Base-by-base conservation (phyloP, 2,113 vertebrate genomes). In the Microtus oregoni region DNA sequence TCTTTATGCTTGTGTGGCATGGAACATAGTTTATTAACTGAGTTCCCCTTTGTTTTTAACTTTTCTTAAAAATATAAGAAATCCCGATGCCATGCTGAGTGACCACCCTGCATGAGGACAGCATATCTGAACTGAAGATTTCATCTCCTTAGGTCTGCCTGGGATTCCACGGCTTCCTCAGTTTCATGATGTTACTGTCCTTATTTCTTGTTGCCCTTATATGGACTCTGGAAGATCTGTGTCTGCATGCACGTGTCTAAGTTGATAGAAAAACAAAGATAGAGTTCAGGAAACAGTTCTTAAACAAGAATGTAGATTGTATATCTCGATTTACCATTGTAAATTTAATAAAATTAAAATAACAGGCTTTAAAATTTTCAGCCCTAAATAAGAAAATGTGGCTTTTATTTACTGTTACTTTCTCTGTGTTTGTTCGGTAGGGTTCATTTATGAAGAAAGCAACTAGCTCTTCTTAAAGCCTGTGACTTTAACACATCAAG, bases 221-320 rank as follows among this genome's bases (percentile, higher is more conserved):
- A 41, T 41, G 41, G 41, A 41, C 41, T 41, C 41, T 41, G 41
- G 41, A 41, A 41, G 41, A 41, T 41, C 3, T 41, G 41, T 55
- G 0, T 44, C 14, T 89, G 15, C 14, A 55, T 55, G 52, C 52
- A 55, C 4, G 0, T 55, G 52, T 55, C 14, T 55, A 76, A 68
- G 38, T 68, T 67, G n/a, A 82, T 32, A 96, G 3, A 24, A 89
- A 91, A 95, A 67, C 22, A 44, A 92, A 94, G 20, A 1, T 32
- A 1, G 11, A 58, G 11, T 58, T 67, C 1, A 63, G 58, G 17
- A 11, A 76, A 38, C 2, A 68, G 8, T 24, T 76, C 30, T 50
- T 93, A 7, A 77, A 94, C 44, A 11, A 63, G n/a, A 35, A 73
- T 19, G 47, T 75, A 67, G 30, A 93, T 52, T 93, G 6, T 50